Conservation (phyloP, 2,888 invertebrate species). For the Pristionchus mayeri region DNA sequence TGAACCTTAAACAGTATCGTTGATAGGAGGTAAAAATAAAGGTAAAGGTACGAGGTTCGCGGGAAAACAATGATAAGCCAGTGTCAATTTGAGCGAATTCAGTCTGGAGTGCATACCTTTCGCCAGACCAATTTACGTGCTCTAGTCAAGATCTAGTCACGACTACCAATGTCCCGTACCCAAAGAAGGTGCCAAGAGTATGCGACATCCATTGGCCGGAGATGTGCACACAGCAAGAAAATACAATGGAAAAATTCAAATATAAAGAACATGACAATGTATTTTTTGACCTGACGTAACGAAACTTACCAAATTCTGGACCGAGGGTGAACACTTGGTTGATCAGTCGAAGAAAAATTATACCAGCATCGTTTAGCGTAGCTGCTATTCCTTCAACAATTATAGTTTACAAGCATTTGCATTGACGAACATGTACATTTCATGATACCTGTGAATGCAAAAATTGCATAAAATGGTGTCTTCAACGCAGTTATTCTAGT, state of each 20-base stretch:
- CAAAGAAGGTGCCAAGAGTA: no score
- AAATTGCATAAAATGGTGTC: background rate
- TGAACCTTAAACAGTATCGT: background rate
- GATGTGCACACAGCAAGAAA: no score
- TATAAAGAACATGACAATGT: no score
- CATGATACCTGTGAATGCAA: background rate
- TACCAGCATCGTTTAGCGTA: background rate
- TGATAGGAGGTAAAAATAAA: background rate
- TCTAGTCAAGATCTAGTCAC: no score
- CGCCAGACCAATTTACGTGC: no score
- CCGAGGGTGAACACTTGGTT: background rate
- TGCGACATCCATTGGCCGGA: no score
- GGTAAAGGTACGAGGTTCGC: background rate
- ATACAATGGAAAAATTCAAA: no score
- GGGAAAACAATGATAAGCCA: no score
- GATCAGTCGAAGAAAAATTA: background rate
- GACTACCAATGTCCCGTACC: no score
- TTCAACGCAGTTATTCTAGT: background rate
- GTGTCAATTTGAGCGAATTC: no score
- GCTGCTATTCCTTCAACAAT: background rate
- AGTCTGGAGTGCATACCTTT: no score
- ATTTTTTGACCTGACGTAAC: background rate
- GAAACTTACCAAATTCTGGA: background rate
- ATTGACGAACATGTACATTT: background rate
- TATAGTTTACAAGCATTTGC: background rate